phyloP scores from a whole-genome alignment of 2,888 invertebrate genomes.

The Mythimna impura region DNA sequence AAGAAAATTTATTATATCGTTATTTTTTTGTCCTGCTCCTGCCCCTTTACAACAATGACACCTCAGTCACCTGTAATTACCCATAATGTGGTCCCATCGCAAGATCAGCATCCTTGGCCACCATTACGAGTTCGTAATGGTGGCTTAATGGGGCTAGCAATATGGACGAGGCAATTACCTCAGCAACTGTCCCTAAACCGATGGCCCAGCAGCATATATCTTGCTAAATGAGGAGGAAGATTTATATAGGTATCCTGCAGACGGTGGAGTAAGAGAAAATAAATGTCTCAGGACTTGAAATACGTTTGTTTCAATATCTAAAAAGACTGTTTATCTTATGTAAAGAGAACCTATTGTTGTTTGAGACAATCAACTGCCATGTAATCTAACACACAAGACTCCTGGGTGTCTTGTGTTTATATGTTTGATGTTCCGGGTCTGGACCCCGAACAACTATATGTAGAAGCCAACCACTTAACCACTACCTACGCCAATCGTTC shows the following conservation, averaged over 20 bases:
- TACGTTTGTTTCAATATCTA: background rate
- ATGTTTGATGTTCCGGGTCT: no score
- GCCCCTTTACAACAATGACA: background rate
- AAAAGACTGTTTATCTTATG: no score
- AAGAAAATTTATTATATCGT: no score
- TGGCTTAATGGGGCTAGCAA: slow-evolving; percentile 28
- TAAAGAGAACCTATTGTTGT: no score
- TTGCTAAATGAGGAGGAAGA: slow-evolving; percentile 34
- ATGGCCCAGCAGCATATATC: slow-evolving; percentile 36
- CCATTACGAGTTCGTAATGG: slow-evolving; percentile 1
- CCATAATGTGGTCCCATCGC: slow-evolving; percentile 21
- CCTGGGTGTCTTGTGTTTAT: no score
- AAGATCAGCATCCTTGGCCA: slow-evolving; percentile 26
- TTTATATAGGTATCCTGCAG: slow-evolving; percentile 35
- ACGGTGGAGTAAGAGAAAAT: background rate
- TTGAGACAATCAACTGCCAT: no score
- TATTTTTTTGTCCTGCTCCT: no score
- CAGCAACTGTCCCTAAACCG: slow-evolving; percentile 35
- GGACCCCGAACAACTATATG: no score
- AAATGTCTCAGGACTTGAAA: background rate
- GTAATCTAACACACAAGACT: no score
- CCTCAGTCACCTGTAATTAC: slow-evolving; percentile 26
- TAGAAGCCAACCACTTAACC: no score
- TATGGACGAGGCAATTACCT: slow-evolving; percentile 36
- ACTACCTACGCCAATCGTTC: no score